Conservation (phyloP, 2,113 vertebrate genomes). For the Sturnus vulgaris region DNA sequence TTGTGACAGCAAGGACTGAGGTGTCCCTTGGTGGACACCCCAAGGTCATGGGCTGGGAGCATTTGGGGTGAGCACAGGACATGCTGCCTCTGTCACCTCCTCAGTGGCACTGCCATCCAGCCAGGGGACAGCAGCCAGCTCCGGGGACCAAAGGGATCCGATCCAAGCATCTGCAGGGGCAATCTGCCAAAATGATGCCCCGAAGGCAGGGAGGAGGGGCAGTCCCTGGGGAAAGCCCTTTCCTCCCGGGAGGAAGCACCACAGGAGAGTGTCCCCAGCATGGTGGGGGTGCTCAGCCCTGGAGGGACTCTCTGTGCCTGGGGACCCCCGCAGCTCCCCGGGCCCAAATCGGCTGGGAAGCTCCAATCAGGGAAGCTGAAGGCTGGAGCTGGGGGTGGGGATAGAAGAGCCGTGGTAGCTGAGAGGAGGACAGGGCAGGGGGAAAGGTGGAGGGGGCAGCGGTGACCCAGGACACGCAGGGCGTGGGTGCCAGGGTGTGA, state of each 20-base stretch:
- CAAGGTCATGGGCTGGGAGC: background rate
- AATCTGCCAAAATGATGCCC: background rate
- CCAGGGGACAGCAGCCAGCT: constrained; percentile 12
- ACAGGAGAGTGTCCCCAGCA: accelerated
- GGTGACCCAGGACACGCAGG: background rate
- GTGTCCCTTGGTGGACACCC: background rate
- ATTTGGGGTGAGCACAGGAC: background rate
- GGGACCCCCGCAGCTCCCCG: background rate
- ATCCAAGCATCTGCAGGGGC: constrained; percentile 27
- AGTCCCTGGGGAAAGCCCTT: constrained; percentile 19
- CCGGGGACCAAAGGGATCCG: background rate
- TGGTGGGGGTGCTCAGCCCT: background rate
- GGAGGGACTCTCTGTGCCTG: accelerated
- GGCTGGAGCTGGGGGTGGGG: background rate
- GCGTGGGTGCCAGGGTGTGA: background rate
- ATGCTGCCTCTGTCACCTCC: background rate
- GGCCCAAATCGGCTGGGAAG: background rate
- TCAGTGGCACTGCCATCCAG: background rate
- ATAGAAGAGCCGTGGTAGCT: accelerated
- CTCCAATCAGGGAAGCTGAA: background rate
- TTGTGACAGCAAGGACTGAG: background rate
- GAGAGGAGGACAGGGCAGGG: background rate
- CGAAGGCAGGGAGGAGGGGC: background rate
- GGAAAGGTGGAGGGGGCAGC: background rate
- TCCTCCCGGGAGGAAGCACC: background rate